A percentile compares a stretch with the other conserved stretches of the same genome.
These are phyloP conservation scores for Manis pentadactyla DNA, from an alignment of 2,797 vertebrate species.

Conservation along the genomic window DNA sequence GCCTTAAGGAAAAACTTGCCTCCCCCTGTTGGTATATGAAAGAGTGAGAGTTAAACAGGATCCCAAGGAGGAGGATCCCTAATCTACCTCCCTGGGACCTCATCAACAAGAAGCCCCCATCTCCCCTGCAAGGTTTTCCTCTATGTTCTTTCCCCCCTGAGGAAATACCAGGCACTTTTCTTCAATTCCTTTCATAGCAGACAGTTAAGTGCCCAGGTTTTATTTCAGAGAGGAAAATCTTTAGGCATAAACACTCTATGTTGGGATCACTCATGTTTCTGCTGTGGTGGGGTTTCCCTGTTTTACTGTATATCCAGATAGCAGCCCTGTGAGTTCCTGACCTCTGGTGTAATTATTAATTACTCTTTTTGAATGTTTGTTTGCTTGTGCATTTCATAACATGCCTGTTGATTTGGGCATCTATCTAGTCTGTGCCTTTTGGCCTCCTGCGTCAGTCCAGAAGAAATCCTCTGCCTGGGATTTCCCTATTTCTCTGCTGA, in stretches of 20 bases:
- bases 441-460: background rate
- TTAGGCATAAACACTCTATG: accelerated
- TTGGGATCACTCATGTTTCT: background rate
- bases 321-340: background rate
- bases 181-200: accelerated
- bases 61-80: background rate
- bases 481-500: background rate
- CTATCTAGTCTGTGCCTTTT: background rate
- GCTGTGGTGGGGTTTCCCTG: background rate
- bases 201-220: background rate
- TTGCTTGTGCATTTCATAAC: background rate
- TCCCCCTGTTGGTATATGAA: background rate
- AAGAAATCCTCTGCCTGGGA: background rate
- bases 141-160: background rate
- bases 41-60: background rate
- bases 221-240: background rate
- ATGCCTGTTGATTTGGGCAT: background rate
- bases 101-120: no score
- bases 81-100: no score
- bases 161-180: no score
- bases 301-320: background rate
- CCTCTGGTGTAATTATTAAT: background rate
- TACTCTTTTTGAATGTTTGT: background rate
- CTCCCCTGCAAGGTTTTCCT: no score
- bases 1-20: background rate